Conservation (phyloP, 2,113 vertebrate species). For the Pleuronectes platessa region DNA sequence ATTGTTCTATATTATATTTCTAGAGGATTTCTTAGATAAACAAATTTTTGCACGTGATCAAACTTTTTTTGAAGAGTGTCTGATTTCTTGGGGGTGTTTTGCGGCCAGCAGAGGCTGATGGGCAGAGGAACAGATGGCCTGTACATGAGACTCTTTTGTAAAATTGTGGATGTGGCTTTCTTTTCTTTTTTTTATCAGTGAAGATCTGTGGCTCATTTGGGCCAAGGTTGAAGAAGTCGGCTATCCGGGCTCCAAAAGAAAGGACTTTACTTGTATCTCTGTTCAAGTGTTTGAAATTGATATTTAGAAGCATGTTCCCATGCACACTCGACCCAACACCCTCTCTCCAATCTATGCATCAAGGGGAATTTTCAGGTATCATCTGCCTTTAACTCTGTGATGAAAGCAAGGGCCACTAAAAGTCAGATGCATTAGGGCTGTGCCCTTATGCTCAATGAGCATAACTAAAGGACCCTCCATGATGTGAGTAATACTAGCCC, state of each 20-base stretch:
- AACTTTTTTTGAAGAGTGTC: slow-evolving; percentile 24
- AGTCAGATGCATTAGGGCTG: slow-evolving; percentile 55
- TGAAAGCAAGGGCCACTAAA: slow-evolving; percentile 64
- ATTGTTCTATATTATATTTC: background rate
- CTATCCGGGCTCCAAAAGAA: slow-evolving; percentile 53
- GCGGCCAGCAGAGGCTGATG: slow-evolving; percentile 24
- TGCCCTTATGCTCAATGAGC: slow-evolving; percentile 64
- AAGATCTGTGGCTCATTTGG: slow-evolving; percentile 33
- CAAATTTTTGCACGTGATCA: slow-evolving; percentile 20
- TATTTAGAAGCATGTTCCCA: slow-evolving; percentile 57
- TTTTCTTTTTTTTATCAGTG: slow-evolving; percentile 34
- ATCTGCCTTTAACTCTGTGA: slow-evolving; percentile 67
- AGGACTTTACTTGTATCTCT: slow-evolving; percentile 56
- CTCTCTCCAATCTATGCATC: slow-evolving; percentile 61
- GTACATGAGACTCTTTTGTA: slow-evolving; percentile 61
- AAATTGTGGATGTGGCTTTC: slow-evolving; percentile 62
- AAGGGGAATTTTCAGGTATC: slow-evolving; percentile 70
- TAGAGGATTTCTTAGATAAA: slow-evolving; percentile 14
- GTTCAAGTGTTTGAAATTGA: slow-evolving; percentile 72
- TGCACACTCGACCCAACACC: slow-evolving; percentile 36
- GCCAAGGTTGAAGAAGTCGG: slow-evolving; percentile 43
- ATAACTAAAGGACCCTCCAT: slow-evolving; percentile 70
- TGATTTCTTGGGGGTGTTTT: slow-evolving; percentile 24
- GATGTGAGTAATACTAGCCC: slow-evolving; percentile 49
- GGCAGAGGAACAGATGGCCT: slow-evolving; percentile 58